A percentile compares a stretch with the other conserved stretches of the same genome.
Conservation (phyloP, 2,888 invertebrate species). For the Diachrysia chrysitis region DNA sequence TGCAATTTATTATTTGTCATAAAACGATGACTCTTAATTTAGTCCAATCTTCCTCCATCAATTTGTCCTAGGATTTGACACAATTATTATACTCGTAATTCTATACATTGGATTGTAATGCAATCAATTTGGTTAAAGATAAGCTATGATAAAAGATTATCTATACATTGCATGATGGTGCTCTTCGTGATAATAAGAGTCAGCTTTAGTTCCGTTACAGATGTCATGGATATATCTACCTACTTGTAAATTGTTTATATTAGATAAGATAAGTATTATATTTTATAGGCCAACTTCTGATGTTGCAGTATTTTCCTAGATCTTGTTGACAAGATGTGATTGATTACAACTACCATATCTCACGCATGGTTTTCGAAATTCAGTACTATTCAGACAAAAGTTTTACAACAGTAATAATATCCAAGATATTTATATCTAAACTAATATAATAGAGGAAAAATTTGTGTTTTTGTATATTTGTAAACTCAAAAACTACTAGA, state of each 20-base stretch:
- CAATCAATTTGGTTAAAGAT: not conserved
- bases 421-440: no score
- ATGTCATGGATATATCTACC: not conserved
- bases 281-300: not conserved
- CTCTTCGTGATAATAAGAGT: not conserved
- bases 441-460: no score
- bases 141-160: not conserved
- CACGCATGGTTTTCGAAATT: not conserved
- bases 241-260: not conserved
- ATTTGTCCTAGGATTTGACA: not conserved
- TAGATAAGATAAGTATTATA: not conserved
- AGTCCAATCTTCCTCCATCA: not conserved
- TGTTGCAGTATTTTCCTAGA: not conserved
- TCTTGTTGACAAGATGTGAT: not conserved
- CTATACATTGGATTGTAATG: not conserved
- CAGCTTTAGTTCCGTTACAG: not conserved
- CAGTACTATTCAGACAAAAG: not conserved
- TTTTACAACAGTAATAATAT: not conserved
- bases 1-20: not conserved
- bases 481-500: no score
- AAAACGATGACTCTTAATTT: not conserved
- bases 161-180: not conserved
- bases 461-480: no score
- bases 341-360: not conserved
- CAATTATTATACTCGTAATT: slow-evolving; percentile 4